Base-by-base conservation (phyloP, 2,888 invertebrate species). In the Sesamia inferens region DNA sequence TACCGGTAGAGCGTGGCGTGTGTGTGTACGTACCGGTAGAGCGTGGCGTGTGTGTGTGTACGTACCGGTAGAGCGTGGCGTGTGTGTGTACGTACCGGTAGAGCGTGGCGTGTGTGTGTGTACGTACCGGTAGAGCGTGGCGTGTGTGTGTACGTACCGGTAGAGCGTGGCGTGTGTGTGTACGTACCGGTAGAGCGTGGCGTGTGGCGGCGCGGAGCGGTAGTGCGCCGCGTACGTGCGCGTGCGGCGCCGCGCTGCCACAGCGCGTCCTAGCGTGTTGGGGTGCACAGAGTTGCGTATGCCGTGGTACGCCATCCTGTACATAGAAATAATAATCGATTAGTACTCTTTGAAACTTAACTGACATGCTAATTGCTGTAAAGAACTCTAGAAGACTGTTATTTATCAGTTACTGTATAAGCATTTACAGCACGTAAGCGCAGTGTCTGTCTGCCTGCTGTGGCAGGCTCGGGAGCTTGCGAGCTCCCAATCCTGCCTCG, bases 241-340 rank as follows among this genome's bases (percentile, higher is more conserved):
- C 87, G 57, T 97, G 74, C 96, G 96, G 73, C 97, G 96, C 71
- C 97, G 96, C 85, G 97, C 96, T 76, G 97, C 93, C 84, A 98
- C 95, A 22, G 98, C 98, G 90, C 97, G 97, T 65, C 97, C 97
- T 87, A 98, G 97, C 89, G 98, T 97, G 89, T 98, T 98, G 66
- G 98, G 98, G 84, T 96, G 97, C 73, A 97, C 88, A 3, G 98
- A 97, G 85, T 97, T 97, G 91, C 97, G 97, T 76, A 97, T 89
- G 78, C 97, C 97, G 89, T 97, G 97, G 89, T 97, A 97, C 81
- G 97, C 65, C 65, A 65, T 57, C 10, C 65, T 59, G 31, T 13
- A 19, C 0, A 19, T 11, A 11, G 19, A 39, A 39, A 59, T 1
- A 4, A 3, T 10, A 31, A 16, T 19, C 19, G 10, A 31, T 58